phyloP scores from a whole-genome alignment of 2,797 vertebrate genomes.

The Tympanoctomys barrerae region DNA sequence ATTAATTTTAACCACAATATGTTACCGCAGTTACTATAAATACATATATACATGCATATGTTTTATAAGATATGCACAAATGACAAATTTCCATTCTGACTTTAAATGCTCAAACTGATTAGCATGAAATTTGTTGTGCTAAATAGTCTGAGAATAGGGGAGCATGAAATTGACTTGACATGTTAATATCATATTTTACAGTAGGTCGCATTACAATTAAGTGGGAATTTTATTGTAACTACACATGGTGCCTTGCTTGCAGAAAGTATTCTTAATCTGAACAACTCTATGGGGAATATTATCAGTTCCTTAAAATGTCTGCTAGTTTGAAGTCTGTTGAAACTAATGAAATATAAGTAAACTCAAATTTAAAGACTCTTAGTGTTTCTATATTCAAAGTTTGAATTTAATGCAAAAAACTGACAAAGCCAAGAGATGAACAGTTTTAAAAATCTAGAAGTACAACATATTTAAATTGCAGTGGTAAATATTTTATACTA shows the following conservation, averaged over 20 bases:
- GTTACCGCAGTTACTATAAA: slow-evolving; percentile 59
- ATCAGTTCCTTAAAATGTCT: background rate
- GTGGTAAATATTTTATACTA: background rate
- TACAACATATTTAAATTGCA: background rate
- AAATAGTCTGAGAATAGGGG: slow-evolving; percentile 74
- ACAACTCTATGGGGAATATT: slow-evolving; percentile 44
- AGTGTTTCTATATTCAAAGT: background rate
- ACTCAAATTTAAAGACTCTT: background rate
- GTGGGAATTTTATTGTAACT: slow-evolving; percentile 73
- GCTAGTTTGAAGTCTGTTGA: slow-evolving; percentile 8
- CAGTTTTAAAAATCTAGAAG: background rate
- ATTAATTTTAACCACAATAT: slow-evolving; percentile 17
- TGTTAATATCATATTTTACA: slow-evolving; percentile 79
- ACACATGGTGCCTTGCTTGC: slow-evolving; percentile 69
- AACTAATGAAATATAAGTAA: slow-evolving; percentile 11
- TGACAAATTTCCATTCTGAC: slow-evolving; percentile 75
- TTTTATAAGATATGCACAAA: slow-evolving; percentile 75
- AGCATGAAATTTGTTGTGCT: slow-evolving; percentile 82
- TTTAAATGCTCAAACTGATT: slow-evolving; percentile 78
- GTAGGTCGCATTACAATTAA: slow-evolving; percentile 76
- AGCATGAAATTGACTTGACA: slow-evolving; percentile 83
- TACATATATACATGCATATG: slow-evolving; percentile 41
- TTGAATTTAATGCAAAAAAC: slow-evolving; percentile 19
- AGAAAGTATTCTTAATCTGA: slow-evolving; percentile 61
- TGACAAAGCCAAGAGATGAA: background rate